Base-by-base conservation (phyloP, 2,797 vertebrate genomes). In the Anguilla obscura region DNA sequence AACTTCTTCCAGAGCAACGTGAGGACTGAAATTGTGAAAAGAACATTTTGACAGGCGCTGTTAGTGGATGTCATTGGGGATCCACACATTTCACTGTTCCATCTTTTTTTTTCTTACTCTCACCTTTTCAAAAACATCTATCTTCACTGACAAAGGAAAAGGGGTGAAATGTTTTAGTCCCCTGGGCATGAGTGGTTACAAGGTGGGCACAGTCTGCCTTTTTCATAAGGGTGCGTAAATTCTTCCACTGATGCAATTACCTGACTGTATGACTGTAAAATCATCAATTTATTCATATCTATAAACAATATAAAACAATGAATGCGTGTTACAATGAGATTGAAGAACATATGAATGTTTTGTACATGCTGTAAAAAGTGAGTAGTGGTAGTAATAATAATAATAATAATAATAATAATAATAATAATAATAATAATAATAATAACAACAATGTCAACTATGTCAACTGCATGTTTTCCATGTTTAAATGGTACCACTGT, bases 11-110 rank as follows among this genome's bases (percentile, higher is more conserved):
- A 79, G 74, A 76, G 71, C 12, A 8, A 33, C 7, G 30, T 8
- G n/a, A 18, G 74, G 14, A 79, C 12, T 40, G 74, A 45, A 16
- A 79, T 79, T 36, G 74, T 79, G 74, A 45, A 79, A 40, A 79
- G 74, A 79, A 79, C 74, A 79, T 79, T 79, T 45, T 79, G 74
- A 79, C 74, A 79, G 74, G 30, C 21, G 16, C 74, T 79, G 74
- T 79, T 79, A 40, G 33, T 40, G 74, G 33, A 18, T 45, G 74
- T 79, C 74, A 79, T 79, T 21, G 74, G 36, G 74, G 74, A 79
- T 79, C 74, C 74, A 79, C 74, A 79, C 7, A 79, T 79, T 18
- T 79, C 74, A 33, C 69, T 30, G 69, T 33, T 71, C 27, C 16
- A 40, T 18, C 74, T 33, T 76, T 36, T 36, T 16, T 36, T 16